Percentiles rank a stretch among this genome's conserved stretches.
These are phyloP conservation scores for Synanthedon formicaeformis DNA, from an alignment of 2,888 invertebrate species.

Conservation along the genomic window DNA sequence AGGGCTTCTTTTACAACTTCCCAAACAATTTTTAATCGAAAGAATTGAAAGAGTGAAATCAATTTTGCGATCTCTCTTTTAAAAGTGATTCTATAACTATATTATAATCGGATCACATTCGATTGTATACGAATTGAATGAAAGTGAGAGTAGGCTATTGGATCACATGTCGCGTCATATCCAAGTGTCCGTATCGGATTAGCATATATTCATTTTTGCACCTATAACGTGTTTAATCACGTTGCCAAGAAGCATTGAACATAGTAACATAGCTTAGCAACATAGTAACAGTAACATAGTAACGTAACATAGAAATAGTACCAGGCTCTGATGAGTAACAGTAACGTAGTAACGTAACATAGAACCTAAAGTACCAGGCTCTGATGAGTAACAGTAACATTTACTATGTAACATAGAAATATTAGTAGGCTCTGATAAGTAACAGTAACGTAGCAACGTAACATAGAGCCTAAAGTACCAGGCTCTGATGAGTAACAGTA, in stretches of 20 bases:
- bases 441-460: too few relatives aligned
- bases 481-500: too few relatives aligned
- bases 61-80: background rate
- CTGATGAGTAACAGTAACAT: too few relatives aligned
- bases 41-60: background rate
- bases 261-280: background rate
- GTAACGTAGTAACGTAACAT: too few relatives aligned
- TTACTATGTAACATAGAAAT: too few relatives aligned
- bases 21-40: background rate
- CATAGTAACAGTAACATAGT: too few relatives aligned
- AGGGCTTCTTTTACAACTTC: background rate
- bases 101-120: constrained; percentile 2
- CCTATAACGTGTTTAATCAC: background rate
- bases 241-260: background rate
- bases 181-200: background rate
- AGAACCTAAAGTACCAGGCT: too few relatives aligned
- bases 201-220: background rate
- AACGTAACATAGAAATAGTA: too few relatives aligned
- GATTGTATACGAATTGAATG: constrained; percentile 13
- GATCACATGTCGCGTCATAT: constrained; percentile 10
- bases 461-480: too few relatives aligned
- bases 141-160: constrained; percentile 14
- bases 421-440: too few relatives aligned
- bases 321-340: too few relatives aligned
- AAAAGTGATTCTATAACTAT: background rate